Evolutionary conservation across 2,888 invertebrate genomes (phyloP).

Genomic region (Willowsia nigromaculata): DNA sequence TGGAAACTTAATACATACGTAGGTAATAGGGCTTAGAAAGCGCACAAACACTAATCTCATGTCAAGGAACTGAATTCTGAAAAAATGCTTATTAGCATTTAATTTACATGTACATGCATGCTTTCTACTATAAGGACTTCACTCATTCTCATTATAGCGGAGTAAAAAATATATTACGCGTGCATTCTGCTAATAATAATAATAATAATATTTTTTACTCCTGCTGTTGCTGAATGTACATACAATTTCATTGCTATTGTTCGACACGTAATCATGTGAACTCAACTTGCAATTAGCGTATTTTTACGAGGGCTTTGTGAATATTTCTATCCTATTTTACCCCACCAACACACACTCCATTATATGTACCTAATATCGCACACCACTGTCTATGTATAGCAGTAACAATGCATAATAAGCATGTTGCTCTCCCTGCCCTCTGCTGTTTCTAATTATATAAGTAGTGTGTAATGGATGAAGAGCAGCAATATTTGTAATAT

Average conservation of each 20-base stretch:
- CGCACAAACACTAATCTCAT: neutral
- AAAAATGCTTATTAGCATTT: slow-evolving; percentile 46
- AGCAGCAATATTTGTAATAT: neutral
- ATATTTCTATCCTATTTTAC: slow-evolving; percentile 30
- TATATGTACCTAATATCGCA: slow-evolving; percentile 36
- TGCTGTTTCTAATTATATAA: slow-evolving; percentile 55
- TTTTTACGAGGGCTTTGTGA: slow-evolving; percentile 54
- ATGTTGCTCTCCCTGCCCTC: slow-evolving; percentile 44
- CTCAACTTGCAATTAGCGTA: slow-evolving; percentile 62
- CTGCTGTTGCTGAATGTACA: neutral
- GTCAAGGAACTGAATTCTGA: slow-evolving; percentile 19
- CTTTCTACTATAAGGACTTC: slow-evolving; percentile 6
- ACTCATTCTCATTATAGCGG: slow-evolving; percentile 18
- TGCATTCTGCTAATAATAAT: neutral
- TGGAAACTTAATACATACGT: neutral
- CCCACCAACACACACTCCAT: neutral
- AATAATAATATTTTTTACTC: slow-evolving; percentile 7
- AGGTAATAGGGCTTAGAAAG: neutral
- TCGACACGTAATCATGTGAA: slow-evolving; percentile 62
- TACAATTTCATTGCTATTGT: slow-evolving; percentile 28
- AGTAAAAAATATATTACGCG: slow-evolving; percentile 20
- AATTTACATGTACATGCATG: slow-evolving; percentile 16
- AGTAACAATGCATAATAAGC: slow-evolving; percentile 57
- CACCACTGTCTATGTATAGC: too few relatives aligned
- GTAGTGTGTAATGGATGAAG: slow-evolving; percentile 5